Evolutionary conservation across 1,140 invertebrate species (phyloP).

Genomic region (Schlechtendalia chinensis): DNA sequence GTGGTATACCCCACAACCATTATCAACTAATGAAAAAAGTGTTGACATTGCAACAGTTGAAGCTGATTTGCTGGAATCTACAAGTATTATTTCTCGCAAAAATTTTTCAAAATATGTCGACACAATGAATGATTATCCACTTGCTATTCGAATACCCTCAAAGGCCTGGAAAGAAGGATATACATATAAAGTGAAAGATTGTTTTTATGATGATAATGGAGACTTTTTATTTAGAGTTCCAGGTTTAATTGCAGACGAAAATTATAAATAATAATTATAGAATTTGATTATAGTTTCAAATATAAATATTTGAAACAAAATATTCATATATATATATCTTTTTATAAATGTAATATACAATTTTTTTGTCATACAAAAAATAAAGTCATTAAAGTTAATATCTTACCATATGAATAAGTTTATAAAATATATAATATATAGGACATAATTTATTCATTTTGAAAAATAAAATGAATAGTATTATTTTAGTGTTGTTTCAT

Average conservation of each 20-base stretch:
- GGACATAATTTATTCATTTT: too few relatives aligned
- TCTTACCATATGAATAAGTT: not conserved
- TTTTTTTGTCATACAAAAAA: not conserved
- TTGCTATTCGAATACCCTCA: conserved; percentile 51
- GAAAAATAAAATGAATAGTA: too few relatives aligned
- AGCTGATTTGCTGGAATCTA: conserved; percentile 22
- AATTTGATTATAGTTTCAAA: not conserved
- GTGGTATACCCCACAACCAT: not conserved
- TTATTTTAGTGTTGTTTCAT: too few relatives aligned
- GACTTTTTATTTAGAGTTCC: conserved; percentile 73
- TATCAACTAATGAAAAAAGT: not conserved
- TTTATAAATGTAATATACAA: not conserved
- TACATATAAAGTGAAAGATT: conserved; percentile 65
- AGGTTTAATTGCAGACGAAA: conserved; percentile 59
- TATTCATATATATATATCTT: not conserved
- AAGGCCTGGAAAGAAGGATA: conserved; percentile 47
- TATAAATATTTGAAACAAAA: not conserved
- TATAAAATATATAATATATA: too few relatives aligned
- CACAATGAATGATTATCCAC: conserved; percentile 40
- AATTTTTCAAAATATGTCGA: conserved; percentile 20
- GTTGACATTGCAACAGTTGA: not conserved
- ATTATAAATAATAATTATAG: not conserved
- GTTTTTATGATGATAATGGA: conserved; percentile 75
- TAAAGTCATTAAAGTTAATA: too few relatives aligned
- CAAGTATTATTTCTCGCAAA: conserved; percentile 11